phyloP scores from a whole-genome alignment of 2,113 vertebrate species.

The Gasterosteus aculeatus region DNA sequence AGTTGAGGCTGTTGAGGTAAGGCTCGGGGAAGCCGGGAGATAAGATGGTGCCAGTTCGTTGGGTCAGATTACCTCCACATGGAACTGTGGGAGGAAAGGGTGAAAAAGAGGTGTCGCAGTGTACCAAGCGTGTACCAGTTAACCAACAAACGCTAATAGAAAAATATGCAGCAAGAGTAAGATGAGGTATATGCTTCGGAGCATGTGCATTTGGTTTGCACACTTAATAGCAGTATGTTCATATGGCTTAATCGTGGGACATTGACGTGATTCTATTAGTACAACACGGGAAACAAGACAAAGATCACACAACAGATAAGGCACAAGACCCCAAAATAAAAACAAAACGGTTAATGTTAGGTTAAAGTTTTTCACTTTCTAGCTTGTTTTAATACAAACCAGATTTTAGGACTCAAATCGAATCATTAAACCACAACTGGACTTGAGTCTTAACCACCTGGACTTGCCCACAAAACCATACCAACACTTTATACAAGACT shows the following conservation, averaged over 20 bases:
- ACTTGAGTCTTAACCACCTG: not conserved
- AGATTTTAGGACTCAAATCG: not conserved
- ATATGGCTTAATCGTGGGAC: conserved; percentile 12
- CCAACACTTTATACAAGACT: not conserved
- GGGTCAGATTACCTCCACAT: conserved; percentile 94
- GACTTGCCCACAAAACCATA: not conserved
- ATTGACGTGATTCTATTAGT: not conserved
- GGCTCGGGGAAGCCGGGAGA: conserved; percentile 97
- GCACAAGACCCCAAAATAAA: not conserved
- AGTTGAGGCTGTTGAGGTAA: conserved; percentile 98
- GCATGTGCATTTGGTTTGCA: not conserved
- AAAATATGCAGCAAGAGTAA: not conserved
- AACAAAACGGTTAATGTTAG: not conserved
- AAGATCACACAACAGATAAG: not conserved
- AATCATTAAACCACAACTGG: conserved; percentile 1
- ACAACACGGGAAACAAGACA: conserved; percentile 4
- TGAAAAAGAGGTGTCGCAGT: not conserved
- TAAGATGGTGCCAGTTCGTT: conserved; percentile 93
- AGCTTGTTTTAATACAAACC: not conserved
- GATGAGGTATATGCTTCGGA: not conserved
- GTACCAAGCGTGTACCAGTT: not conserved
- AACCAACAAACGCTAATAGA: not conserved
- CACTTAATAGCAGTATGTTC: not conserved
- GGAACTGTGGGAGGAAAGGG: conserved; percentile 84
- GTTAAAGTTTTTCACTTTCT: not conserved